phyloP scores from a whole-genome alignment of 2,888 invertebrate genomes.

The Andricus quercusramuli region DNA sequence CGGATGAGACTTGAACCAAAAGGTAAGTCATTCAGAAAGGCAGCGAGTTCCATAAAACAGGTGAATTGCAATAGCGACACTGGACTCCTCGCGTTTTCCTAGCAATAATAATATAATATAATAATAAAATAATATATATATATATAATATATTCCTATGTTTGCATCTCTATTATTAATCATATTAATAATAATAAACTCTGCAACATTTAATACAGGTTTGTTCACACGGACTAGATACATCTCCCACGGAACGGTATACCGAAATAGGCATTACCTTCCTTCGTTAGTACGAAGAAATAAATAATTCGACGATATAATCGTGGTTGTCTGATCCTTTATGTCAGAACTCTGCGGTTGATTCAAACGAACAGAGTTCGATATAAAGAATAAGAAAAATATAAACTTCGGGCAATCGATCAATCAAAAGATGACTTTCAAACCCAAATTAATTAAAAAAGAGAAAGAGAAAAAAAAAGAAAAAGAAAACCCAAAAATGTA shows the following conservation, averaged over 20 bases:
- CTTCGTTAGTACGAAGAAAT: slow-evolving; percentile 36
- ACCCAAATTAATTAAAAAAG: slow-evolving; percentile 2
- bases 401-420: background rate
- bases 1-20: background rate
- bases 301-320: slow-evolving; percentile 35
- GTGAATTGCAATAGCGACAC: background rate
- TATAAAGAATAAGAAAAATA: slow-evolving; percentile 15
- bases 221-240: slow-evolving; percentile 76
- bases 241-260: slow-evolving; percentile 49
- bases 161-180: slow-evolving; percentile 35
- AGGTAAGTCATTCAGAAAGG: background rate
- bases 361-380: background rate
- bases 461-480: background rate
- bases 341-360: slow-evolving; percentile 13
- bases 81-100: slow-evolving; percentile 31
- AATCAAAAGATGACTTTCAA: slow-evolving; percentile 11
- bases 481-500: slow-evolving; percentile 6
- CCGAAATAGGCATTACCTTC: slow-evolving; percentile 20
- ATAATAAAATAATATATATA: slow-evolving; percentile 47
- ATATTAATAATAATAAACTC: slow-evolving; percentile 72
- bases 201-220: slow-evolving; percentile 75
- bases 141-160: slow-evolving; percentile 50
- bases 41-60: slow-evolving; percentile 2
- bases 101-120: slow-evolving; percentile 45
- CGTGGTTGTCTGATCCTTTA: slow-evolving; percentile 7